Conservation (phyloP, 2,888 invertebrate species). For the Ypsolopha scabrella region DNA sequence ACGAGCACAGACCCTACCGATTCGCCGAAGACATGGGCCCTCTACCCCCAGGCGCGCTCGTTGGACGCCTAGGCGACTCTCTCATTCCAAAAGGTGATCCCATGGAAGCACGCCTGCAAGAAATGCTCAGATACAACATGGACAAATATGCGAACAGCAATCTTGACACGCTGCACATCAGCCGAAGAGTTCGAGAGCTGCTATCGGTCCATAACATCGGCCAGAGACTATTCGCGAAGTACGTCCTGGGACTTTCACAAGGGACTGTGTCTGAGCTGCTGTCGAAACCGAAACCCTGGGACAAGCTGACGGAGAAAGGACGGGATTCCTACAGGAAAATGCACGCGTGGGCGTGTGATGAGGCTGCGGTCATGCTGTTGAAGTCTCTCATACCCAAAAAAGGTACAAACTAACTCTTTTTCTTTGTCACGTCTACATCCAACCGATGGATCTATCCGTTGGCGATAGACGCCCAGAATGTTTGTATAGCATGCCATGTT, state of each 20-base stretch:
- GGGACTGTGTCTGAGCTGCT: slow-evolving; percentile 98
- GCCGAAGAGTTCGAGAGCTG: slow-evolving; percentile 91
- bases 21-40: slow-evolving; percentile 86
- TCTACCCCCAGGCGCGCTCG: slow-evolving; percentile 83
- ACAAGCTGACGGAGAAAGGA: slow-evolving; percentile 99
- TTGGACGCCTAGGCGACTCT: slow-evolving; percentile 88
- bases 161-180: slow-evolving; percentile 94
- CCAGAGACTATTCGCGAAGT: slow-evolving; percentile 98
- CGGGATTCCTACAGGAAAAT: slow-evolving; percentile 99
- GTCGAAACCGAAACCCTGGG: slow-evolving; percentile 99
- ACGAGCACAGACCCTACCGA: slow-evolving; percentile 84
- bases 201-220: slow-evolving; percentile 98
- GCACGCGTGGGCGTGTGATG: slow-evolving; percentile 99
- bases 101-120: slow-evolving; percentile 93
- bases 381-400: slow-evolving; percentile 98
- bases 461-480: background rate
- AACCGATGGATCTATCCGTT: background rate
- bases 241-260: slow-evolving; percentile 95
- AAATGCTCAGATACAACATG: slow-evolving; percentile 95
- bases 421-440: background rate
- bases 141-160: slow-evolving; percentile 95
- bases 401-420: slow-evolving; percentile 76
- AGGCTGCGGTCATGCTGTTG: slow-evolving; percentile 95
- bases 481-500: slow-evolving; percentile 1
- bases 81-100: slow-evolving; percentile 93